Base-by-base conservation (phyloP, 2,888 invertebrate species). In the Harmothoe impar region DNA sequence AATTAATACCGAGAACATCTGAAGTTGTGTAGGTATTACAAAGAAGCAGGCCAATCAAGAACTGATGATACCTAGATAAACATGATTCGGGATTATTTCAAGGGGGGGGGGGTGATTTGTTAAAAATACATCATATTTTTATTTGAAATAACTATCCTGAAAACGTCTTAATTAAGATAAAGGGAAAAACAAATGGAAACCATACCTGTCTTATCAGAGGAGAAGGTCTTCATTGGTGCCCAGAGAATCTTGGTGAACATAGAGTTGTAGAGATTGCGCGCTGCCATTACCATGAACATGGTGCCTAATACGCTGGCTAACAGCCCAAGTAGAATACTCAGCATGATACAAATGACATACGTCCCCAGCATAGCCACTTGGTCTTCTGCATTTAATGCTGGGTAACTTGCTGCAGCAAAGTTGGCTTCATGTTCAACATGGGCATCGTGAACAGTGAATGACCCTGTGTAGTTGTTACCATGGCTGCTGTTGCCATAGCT, bases 161-260 rank as follows among this genome's bases (percentile, higher is more conserved):
- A n/a, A n/a, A n/a, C n/a, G n/a, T n/a, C n/a, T n/a, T n/a, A n/a
- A n/a, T n/a, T n/a, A n/a, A n/a, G n/a, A n/a, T n/a, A n/a, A n/a
- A n/a, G n/a, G n/a, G n/a, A n/a, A n/a, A n/a, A n/a, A n/a, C n/a
- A n/a, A n/a, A n/a, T n/a, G n/a, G n/a, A n/a, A n/a, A 3, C 25
- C 72, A n/a, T 84, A 43, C 84, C 84, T 51, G 84, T 43, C n/a
- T 51, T 84, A 43, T 84, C 84, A 23, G 84, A 35, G 43, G 84
- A 84, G 84, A 84, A 84, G 3, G 25, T 35, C 29, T 84, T 84
- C 84, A 84, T 84, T 3, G 84, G 84, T 51, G 84, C 84, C 25
- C 43, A 51, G n/a, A 84, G 33, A 15, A 84, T 84, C 51, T 51
- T 35, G 20, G 23, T 84, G 84, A 84, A 84, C 84, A 84, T 84